phyloP scores from a whole-genome alignment of 1,140 invertebrate genomes.

The Macrobrachium nipponense region DNA sequence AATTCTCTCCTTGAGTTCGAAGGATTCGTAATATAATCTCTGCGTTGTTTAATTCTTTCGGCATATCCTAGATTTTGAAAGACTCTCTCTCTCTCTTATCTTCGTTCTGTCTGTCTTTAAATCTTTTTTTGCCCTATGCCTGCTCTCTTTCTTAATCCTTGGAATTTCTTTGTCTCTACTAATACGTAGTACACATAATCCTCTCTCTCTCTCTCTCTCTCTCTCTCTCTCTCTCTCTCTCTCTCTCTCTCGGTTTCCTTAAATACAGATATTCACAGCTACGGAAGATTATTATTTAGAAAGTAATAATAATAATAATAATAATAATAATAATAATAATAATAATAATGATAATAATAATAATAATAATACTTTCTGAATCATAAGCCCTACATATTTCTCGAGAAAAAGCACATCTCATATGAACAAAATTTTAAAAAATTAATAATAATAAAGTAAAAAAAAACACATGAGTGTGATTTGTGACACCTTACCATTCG shows the following conservation, averaged over 20 bases:
- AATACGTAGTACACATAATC: not conserved
- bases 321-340: not conserved
- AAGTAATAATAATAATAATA: too few species aligned
- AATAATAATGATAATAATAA: conserved; percentile 1
- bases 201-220: not conserved
- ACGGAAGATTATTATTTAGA: not conserved
- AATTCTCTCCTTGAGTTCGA: not conserved
- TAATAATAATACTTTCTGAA: not conserved
- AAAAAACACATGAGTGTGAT: not conserved
- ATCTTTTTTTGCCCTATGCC: not conserved
- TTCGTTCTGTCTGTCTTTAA: not conserved
- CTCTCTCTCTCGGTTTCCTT: not conserved
- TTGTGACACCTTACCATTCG: too few species aligned
- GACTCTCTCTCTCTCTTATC: not conserved
- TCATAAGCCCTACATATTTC: not conserved
- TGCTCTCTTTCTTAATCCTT: not conserved
- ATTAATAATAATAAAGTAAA: conserved; percentile 10
- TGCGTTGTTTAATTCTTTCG: not conserved
- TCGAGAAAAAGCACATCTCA: not conserved
- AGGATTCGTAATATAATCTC: too few species aligned
- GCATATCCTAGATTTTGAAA: not conserved
- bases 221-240: not conserved
- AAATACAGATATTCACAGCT: not conserved
- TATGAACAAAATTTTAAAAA: not conserved
- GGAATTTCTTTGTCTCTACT: not conserved